Conservation (phyloP, 2,888 invertebrate genomes). For the Physocephala rufipes region DNA sequence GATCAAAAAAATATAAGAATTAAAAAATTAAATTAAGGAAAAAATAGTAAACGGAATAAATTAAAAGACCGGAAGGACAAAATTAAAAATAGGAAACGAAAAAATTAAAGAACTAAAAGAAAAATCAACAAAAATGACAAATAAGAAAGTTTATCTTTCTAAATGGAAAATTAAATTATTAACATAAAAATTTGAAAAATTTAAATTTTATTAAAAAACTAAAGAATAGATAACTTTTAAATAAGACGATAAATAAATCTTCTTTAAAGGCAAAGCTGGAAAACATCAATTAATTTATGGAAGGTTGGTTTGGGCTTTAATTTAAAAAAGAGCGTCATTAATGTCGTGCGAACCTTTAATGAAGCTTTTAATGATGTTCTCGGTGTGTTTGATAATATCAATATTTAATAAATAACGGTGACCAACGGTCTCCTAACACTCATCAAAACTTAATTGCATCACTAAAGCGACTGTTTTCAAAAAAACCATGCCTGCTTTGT, state of each 20-base stretch:
- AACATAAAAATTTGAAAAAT: background rate
- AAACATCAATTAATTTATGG: slow-evolving; percentile 21
- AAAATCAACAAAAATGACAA: background rate
- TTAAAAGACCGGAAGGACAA: slow-evolving; percentile 9
- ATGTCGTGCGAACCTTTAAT: too few relatives aligned
- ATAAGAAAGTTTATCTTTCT: background rate
- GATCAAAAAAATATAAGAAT: slow-evolving; percentile 1
- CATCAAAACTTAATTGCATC: too few relatives aligned
- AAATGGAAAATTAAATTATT: too few relatives aligned
- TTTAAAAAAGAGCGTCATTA: too few relatives aligned
- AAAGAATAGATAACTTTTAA: background rate
- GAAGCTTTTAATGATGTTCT: too few relatives aligned
- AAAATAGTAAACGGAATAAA: slow-evolving; percentile 1
- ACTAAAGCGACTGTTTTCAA: too few relatives aligned
- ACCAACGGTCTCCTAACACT: too few relatives aligned
- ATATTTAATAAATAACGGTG: too few relatives aligned
- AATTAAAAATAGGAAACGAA: background rate
- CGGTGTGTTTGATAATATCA: too few relatives aligned
- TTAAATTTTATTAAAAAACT: background rate
- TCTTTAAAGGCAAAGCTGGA: background rate
- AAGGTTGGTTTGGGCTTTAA: too few relatives aligned
- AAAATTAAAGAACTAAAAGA: background rate
- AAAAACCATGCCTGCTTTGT: too few relatives aligned
- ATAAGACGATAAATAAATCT: background rate
- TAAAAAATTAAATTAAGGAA: slow-evolving; percentile 3